Percentiles rank a stretch among this genome's conserved stretches.
Conservation (phyloP, 2,797 vertebrate genomes). For the Gadopsis bispinosus region DNA sequence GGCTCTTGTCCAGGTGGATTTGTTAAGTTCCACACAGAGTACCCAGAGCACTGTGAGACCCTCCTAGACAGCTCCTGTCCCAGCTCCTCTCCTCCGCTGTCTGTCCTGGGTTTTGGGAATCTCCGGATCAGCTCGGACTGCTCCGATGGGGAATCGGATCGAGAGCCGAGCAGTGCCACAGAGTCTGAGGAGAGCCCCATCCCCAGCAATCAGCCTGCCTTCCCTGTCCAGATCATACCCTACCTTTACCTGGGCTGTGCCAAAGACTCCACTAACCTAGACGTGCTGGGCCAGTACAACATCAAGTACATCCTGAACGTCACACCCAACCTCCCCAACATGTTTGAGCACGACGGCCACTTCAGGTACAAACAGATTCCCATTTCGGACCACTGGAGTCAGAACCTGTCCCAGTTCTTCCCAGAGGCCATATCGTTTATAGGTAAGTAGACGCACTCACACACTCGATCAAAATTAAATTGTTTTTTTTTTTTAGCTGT, state of each 20-base stretch:
- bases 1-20: conserved; percentile 90
- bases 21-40: conserved; percentile 96
- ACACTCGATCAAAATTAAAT: not conserved
- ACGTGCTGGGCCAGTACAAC: conserved; percentile 95
- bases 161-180: conserved; percentile 94
- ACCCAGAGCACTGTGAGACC: conserved; percentile 94
- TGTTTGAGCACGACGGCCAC: conserved; percentile 97
- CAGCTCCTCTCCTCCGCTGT: conserved; percentile 91
- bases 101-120: conserved; percentile 93
- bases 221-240: conserved; percentile 97
- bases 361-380: conserved; percentile 99
- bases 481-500: not conserved
- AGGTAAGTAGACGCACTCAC: conserved; percentile 85
- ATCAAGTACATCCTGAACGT: conserved; percentile 99
- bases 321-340: conserved; percentile 97
- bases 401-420: conserved; percentile 99
- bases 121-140: conserved; percentile 97
- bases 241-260: conserved; percentile 98
- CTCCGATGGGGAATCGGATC: conserved; percentile 96
- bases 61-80: conserved; percentile 94
- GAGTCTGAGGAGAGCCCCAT: conserved; percentile 97
- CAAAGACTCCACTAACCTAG: conserved; percentile 98
- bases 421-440: conserved; percentile 99
- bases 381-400: conserved; percentile 99
- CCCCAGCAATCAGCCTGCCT: conserved; percentile 94